phyloP scores from a whole-genome alignment of 1,140 invertebrate species.

The Heliconius nattereri region DNA sequence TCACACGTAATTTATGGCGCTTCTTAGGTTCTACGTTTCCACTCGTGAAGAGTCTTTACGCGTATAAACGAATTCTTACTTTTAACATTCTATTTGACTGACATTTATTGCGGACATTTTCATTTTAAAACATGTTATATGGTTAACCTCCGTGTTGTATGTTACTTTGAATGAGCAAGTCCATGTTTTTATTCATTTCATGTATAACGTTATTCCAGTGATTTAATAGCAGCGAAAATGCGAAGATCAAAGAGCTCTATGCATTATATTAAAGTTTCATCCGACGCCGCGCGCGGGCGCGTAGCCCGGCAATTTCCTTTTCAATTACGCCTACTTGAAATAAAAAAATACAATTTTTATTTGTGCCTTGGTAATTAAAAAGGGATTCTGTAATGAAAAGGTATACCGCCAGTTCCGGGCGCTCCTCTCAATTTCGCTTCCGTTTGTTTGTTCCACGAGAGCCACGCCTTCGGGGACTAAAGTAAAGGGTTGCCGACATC shows the following conservation, averaged over 20 bases:
- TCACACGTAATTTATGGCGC: conserved; percentile 76
- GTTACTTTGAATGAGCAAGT: conserved; percentile 24
- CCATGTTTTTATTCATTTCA: conserved; percentile 43
- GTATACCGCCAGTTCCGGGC: conserved; percentile 76
- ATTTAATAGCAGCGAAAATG: conserved; percentile 71
- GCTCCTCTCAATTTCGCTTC: conserved; percentile 78
- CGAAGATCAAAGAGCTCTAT: conserved; percentile 78
- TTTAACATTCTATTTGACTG: conserved; percentile 26
- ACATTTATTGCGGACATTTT: conserved; percentile 15
- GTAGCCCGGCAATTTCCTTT: conserved; percentile 76
- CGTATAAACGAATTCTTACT: conserved; percentile 54
- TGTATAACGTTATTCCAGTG: conserved; percentile 57
- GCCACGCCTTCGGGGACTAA: conserved; percentile 69
- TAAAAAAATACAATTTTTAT: conserved; percentile 81
- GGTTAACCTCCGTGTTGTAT: conserved; percentile 25
- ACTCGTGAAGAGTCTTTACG: conserved; percentile 53
- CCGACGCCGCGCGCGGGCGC: conserved; percentile 65
- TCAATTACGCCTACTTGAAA: conserved; percentile 80
- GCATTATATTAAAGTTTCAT: conserved; percentile 80
- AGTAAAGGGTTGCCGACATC: conserved; percentile 64
- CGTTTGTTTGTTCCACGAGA: conserved; percentile 75
- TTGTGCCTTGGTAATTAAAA: conserved; percentile 79
- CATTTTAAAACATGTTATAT: neutral
- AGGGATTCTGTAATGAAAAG: conserved; percentile 80
- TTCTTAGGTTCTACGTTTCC: conserved; percentile 60